Conservation (phyloP, 2,113 vertebrate species). For the Regulus satrapa region DNA sequence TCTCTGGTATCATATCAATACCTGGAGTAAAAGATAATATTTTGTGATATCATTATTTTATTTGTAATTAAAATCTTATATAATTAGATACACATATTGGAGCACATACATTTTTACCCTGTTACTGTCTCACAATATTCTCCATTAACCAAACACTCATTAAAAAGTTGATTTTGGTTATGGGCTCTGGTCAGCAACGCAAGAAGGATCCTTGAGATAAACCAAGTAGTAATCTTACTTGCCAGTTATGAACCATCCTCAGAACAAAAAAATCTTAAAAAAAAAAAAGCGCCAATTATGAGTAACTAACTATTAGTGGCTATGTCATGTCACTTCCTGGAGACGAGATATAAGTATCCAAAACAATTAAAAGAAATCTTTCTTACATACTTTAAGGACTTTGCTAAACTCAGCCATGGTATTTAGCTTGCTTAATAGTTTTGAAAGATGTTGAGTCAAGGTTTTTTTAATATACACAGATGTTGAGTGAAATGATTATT, state of each 20-base stretch:
- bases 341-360: not conserved
- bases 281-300: accelerated
- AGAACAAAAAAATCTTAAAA: not conserved
- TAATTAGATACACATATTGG: not conserved
- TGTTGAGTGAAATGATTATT: not conserved
- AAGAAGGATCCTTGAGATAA: not conserved
- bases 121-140: not conserved
- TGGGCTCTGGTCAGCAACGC: not conserved
- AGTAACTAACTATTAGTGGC: not conserved
- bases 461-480: not conserved
- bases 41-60: not conserved
- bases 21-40: not conserved
- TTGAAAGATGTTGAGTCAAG: not conserved
- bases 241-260: not conserved
- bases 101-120: not conserved
- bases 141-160: not conserved
- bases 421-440: not conserved
- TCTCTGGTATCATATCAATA: not conserved
- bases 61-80: not conserved
- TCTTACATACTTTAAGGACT: not conserved
- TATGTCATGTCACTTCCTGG: not conserved
- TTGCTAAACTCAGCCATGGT: not conserved
- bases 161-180: not conserved
- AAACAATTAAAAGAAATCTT: not conserved
- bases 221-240: not conserved